A percentile compares a stretch with the other conserved stretches of the same genome.
phyloP scores from a whole-genome alignment of 2,797 vertebrate genomes.

The Bucorvus abyssinicus region DNA sequence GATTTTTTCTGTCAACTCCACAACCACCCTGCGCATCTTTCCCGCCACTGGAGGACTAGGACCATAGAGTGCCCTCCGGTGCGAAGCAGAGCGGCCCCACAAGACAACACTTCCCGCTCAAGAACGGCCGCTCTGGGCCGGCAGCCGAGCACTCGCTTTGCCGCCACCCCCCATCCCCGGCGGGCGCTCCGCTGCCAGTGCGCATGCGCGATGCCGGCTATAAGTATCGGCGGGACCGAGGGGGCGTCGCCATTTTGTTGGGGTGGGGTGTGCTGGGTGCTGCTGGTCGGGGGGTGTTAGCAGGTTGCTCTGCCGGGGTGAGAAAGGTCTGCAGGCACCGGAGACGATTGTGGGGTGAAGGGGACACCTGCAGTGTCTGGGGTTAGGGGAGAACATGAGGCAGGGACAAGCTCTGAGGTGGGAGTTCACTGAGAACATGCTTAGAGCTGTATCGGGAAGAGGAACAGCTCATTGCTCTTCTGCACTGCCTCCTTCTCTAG shows the following conservation, averaged over 20 bases:
- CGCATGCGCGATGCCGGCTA: too few relatives aligned
- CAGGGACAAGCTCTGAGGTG: not conserved
- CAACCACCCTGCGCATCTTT: too few relatives aligned
- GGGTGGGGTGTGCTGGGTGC: too few relatives aligned
- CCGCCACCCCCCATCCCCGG: too few relatives aligned
- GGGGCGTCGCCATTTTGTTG: rapidly evolving
- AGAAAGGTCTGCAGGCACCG: not conserved
- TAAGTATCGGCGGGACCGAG: too few relatives aligned
- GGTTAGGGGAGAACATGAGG: not conserved
- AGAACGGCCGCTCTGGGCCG: not conserved
- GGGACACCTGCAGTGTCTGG: not conserved
- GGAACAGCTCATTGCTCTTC: not conserved
- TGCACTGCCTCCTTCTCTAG: not conserved
- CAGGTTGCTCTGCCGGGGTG: rapidly evolving
- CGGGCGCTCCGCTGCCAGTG: too few relatives aligned
- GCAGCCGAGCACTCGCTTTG: not conserved
- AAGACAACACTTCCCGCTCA: not conserved
- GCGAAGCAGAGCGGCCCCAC: not conserved
- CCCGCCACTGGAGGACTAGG: not conserved
- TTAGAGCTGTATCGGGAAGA: not conserved
- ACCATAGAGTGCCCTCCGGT: not conserved
- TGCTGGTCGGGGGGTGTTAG: too few relatives aligned
- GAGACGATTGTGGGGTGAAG: too few relatives aligned
- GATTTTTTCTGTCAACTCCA: too few relatives aligned
- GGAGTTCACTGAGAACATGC: not conserved